Base-by-base conservation (phyloP, 1,140 invertebrate species). In the Drosophila equinoxialis region DNA sequence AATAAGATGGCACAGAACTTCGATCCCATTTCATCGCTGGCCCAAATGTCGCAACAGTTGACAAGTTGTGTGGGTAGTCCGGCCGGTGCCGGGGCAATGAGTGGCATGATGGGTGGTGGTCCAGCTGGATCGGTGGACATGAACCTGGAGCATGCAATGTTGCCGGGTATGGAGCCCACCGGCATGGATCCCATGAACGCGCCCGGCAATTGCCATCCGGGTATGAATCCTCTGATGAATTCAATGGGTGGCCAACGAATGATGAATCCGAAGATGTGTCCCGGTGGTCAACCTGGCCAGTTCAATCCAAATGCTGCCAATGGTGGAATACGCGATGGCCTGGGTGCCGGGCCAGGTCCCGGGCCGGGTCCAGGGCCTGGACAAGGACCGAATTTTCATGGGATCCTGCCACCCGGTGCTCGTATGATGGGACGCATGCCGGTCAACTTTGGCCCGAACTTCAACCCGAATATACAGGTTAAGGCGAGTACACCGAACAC, bases 401-500 rank as follows among this genome's bases (percentile, higher is more conserved):
- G 93, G 67, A 92, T 93, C 41, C 59, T 89, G 17, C 76, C 87
- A 0, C 66, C 87, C 2, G 84, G 77, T n/a, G 70, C 86, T 23
- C 93, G 85, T 0, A 90, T 92, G 77, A 94, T 94, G 90, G 93
- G 93, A 1, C 93, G 94, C 8, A 76, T 90, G 74, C 81, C 86
- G 0, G 66, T 85, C 6, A 87, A 82, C 61, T 91, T 91, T 57
- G 82, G 83, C 0, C 86, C 76, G 0, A 91, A 87, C 41, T 91
- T 91, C 8, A 91, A 85, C 67, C 96, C 96, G 2, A 98, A 97
- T 92, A 96, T 98, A 48, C 96, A 97, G 93, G 98, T 99, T 26
- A 99, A 99, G 93, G 96, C 98, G 1, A 98, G 96, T 93, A 98
- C 98, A 2, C 98, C 98, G 0, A 99, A 99, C 92, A 99, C 98